Conservation (phyloP, 2,888 invertebrate genomes). For the Harmothoe impar region DNA sequence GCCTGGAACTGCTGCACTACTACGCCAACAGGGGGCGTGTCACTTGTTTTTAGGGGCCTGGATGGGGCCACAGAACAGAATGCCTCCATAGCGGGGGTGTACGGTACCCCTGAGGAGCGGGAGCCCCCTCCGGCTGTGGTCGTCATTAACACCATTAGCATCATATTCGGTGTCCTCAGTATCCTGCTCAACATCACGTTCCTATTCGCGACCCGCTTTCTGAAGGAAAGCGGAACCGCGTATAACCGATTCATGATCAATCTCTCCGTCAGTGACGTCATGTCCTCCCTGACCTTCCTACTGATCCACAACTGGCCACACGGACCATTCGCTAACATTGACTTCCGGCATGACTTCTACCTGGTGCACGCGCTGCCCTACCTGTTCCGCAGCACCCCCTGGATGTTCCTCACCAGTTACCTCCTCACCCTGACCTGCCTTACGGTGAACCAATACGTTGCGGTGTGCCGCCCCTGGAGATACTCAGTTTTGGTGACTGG, state of each 20-base stretch:
- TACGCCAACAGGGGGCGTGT: not conserved
- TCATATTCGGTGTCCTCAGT: slow-evolving; percentile 1
- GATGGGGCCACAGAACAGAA: not conserved
- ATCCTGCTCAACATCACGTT: slow-evolving; percentile 24
- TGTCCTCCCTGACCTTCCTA: slow-evolving; percentile 67
- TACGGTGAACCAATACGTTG: slow-evolving; percentile 69
- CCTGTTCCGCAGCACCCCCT: slow-evolving; percentile 67
- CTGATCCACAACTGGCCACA: slow-evolving; percentile 67
- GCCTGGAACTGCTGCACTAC: not conserved
- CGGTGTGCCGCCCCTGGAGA: slow-evolving; percentile 68
- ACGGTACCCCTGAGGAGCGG: not conserved
- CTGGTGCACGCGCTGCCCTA: slow-evolving; percentile 65
- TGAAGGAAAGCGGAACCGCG: not conserved
- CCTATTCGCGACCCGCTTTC: slow-evolving; percentile 1
- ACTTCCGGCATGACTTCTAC: slow-evolving; percentile 59
- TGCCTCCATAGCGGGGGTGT: not conserved
- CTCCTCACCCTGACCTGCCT: slow-evolving; percentile 68
- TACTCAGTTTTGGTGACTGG: slow-evolving; percentile 64
- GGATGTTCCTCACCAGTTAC: slow-evolving; percentile 70
- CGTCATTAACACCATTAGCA: slow-evolving; percentile 16
- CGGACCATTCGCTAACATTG: slow-evolving; percentile 64
- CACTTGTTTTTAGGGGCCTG: not conserved
- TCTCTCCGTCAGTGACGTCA: slow-evolving; percentile 62
- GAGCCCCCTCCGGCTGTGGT: not conserved
- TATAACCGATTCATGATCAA: slow-evolving; percentile 55